These are phyloP conservation scores for Drosophila saltans DNA, from an alignment of 1,140 invertebrate species.

Conservation along the genomic window DNA sequence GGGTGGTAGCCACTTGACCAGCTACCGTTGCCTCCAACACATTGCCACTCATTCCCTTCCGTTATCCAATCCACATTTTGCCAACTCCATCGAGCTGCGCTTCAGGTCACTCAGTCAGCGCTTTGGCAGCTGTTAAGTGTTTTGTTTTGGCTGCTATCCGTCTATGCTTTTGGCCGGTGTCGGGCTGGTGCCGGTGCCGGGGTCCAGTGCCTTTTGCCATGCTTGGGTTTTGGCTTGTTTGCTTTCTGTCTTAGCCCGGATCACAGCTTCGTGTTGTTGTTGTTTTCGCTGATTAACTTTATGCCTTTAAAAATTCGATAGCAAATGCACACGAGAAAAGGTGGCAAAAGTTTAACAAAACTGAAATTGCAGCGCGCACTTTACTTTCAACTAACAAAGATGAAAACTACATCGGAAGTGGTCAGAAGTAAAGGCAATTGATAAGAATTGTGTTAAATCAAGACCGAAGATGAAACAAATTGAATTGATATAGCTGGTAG, in stretches of 20 bases:
- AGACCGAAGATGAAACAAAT: neutral
- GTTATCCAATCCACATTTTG: neutral
- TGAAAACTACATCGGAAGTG: slow-evolving; percentile 49
- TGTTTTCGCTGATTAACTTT: slow-evolving; percentile 53
- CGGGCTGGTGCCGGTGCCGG: slow-evolving; percentile 10
- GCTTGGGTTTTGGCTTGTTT: slow-evolving; percentile 22
- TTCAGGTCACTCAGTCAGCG: slow-evolving; percentile 74
- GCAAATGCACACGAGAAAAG: slow-evolving; percentile 8
- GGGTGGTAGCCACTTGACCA: slow-evolving; percentile 69
- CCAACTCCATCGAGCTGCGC: slow-evolving; percentile 26
- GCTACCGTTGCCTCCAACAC: slow-evolving; percentile 25
- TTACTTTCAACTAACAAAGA: slow-evolving; percentile 37
- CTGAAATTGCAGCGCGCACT: neutral
- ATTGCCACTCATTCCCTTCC: neutral
- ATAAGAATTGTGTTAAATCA: slow-evolving; percentile 33
- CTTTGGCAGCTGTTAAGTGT: slow-evolving; percentile 65
- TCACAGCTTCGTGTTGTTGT: slow-evolving; percentile 30
- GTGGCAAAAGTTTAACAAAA: neutral
- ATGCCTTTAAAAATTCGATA: slow-evolving; percentile 34
- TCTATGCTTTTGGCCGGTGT: slow-evolving; percentile 18
- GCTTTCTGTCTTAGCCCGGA: slow-evolving; percentile 3
- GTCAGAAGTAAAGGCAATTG: slow-evolving; percentile 13
- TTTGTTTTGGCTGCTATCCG: slow-evolving; percentile 56
- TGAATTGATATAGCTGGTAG: neutral
- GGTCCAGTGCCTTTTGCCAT: slow-evolving; percentile 1